A percentile compares a stretch with the other conserved stretches of the same genome.
Conservation (phyloP, 2,888 invertebrate genomes). For the Dorcus hopei region DNA sequence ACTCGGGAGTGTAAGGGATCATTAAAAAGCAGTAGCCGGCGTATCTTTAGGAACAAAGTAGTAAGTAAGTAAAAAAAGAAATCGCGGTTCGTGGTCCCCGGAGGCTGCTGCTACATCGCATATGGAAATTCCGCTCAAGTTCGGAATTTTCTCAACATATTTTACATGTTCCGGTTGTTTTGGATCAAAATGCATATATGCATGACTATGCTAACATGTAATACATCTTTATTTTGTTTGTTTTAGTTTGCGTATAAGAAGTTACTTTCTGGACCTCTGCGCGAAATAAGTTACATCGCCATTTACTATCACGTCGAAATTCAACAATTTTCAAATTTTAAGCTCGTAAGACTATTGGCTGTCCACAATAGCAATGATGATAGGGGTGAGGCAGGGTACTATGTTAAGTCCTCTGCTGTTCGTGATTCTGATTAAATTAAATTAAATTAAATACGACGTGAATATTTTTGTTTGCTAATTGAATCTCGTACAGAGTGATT, state of each 20-base stretch:
- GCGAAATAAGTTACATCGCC: too few species aligned
- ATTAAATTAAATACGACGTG: too few species aligned
- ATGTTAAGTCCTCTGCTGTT: too few species aligned
- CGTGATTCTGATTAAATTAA: too few species aligned
- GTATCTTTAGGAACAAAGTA: slow-evolving; percentile 1
- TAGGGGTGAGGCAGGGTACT: too few species aligned
- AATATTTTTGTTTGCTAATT: too few species aligned
- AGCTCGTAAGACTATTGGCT: too few species aligned
- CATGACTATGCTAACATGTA: slow-evolving; percentile 20
- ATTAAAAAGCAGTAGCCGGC: neutral
- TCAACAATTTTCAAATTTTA: too few species aligned
- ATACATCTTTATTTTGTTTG: slow-evolving; percentile 1
- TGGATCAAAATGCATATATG: slow-evolving; percentile 19
- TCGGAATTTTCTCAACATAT: slow-evolving; percentile 15
- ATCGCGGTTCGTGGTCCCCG: slow-evolving; percentile 12
- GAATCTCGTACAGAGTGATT: too few species aligned
- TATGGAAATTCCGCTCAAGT: slow-evolving; percentile 16
- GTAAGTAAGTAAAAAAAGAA: slow-evolving; percentile 7
- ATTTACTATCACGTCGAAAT: too few species aligned
- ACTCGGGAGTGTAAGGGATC: neutral
- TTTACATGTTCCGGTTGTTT: slow-evolving; percentile 12
- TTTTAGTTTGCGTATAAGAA: neutral
- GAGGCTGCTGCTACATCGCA: slow-evolving; percentile 8
- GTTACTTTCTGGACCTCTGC: too few species aligned
- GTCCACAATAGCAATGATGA: too few species aligned